Evolutionary conservation across 2,888 invertebrate genomes (phyloP).

Genomic region (Ophion obscuratus): DNA sequence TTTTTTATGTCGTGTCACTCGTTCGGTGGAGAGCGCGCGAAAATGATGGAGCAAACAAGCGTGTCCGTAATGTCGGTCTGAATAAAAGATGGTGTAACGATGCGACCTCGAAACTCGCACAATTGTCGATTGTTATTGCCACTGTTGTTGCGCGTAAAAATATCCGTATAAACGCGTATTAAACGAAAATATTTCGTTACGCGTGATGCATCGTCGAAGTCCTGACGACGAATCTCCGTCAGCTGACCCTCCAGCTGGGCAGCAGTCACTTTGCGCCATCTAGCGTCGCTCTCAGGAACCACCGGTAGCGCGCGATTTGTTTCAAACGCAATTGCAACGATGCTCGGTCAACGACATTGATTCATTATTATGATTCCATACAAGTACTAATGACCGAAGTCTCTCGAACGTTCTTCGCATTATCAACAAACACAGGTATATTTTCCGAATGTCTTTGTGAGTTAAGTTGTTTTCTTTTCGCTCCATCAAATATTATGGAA

Average conservation of each 20-base stretch:
- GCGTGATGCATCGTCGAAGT: neutral
- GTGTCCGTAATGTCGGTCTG: neutral
- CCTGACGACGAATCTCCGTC: slow-evolving; percentile 5
- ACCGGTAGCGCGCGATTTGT: neutral
- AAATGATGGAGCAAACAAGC: slow-evolving; percentile 10
- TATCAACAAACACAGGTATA: neutral
- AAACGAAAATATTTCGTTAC: neutral
- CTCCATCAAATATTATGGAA: too few species aligned
- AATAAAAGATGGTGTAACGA: neutral
- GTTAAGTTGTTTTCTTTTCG: neutral
- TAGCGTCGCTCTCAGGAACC: neutral
- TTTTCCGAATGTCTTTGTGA: neutral
- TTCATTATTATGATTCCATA: neutral
- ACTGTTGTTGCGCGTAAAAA: neutral
- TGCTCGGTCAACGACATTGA: neutral
- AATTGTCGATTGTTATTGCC: neutral
- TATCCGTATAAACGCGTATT: neutral
- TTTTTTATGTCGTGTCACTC: neutral
- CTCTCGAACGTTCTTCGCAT: neutral
- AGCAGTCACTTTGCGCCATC: neutral
- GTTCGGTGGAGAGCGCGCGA: slow-evolving; percentile 10
- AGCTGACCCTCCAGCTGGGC: slow-evolving; percentile 33
- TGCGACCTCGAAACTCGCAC: neutral
- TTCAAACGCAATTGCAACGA: neutral
- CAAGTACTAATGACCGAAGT: slow-evolving; percentile 4